These are phyloP conservation scores for Torymus texanus DNA, from an alignment of 2,888 invertebrate species.

Conservation along the genomic window DNA sequence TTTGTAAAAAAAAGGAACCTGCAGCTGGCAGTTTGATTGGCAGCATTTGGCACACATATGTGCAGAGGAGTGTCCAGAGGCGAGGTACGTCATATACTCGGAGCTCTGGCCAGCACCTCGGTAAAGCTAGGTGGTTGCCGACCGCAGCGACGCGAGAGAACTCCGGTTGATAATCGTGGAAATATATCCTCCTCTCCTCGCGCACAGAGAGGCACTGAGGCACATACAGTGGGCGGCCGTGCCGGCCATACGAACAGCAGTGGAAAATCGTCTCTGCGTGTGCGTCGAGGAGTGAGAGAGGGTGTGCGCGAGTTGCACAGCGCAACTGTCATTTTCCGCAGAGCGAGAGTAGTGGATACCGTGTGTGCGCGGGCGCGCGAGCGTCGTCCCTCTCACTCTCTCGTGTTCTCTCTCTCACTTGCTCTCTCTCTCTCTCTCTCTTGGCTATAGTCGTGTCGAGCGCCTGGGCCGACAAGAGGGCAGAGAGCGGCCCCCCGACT, in stretches of 20 bases:
- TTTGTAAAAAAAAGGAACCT: too few species aligned
- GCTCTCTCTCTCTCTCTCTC: slow-evolving; percentile 22
- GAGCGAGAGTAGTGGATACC: not conserved
- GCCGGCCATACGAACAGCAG: too few species aligned
- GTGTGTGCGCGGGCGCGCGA: not conserved
- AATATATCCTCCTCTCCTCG: too few species aligned
- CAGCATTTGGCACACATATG: too few species aligned
- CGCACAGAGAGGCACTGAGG: too few species aligned
- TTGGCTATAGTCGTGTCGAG: not conserved
- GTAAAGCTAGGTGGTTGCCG: slow-evolving; percentile 24
- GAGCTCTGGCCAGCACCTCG: too few species aligned
- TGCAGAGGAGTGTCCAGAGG: too few species aligned
- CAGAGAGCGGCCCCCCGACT: not conserved
- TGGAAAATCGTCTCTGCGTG: not conserved
- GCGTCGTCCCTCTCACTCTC: slow-evolving; percentile 16
- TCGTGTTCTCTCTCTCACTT: not conserved
- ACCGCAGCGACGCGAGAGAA: slow-evolving; percentile 24
- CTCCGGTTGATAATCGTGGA: too few species aligned
- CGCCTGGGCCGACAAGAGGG: slow-evolving; percentile 2
- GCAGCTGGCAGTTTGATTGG: too few species aligned
- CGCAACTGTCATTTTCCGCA: slow-evolving; percentile 48
- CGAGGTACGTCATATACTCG: too few species aligned
- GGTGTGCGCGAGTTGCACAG: slow-evolving; percentile 10
- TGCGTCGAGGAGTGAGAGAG: too few species aligned
- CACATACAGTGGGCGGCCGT: too few species aligned